These are phyloP conservation scores for Esox lucius DNA, from an alignment of 2,797 vertebrate species.

Conservation along the genomic window DNA sequence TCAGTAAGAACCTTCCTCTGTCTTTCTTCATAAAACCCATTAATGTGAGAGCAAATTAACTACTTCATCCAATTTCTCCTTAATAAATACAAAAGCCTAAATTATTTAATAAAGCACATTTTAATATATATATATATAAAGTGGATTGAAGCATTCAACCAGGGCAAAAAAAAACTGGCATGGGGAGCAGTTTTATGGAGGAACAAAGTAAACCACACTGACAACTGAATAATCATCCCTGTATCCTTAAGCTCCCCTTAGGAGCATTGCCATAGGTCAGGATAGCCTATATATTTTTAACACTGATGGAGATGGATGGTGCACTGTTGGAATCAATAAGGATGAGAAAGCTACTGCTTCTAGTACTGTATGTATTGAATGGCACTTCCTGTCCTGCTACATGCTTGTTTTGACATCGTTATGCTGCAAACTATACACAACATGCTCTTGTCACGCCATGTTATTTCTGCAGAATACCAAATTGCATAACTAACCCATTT, in stretches of 20 bases:
- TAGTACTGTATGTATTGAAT: not conserved
- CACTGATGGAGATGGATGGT: not conserved
- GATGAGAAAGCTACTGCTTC: not conserved
- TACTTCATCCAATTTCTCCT: not conserved
- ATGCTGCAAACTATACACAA: not conserved
- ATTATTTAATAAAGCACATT: not conserved
- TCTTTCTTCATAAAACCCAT: not conserved
- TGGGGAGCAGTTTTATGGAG: constrained; percentile 70
- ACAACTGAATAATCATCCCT: constrained; percentile 26
- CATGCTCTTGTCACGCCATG: constrained; percentile 28
- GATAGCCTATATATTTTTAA: not conserved
- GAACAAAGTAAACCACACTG: constrained; percentile 52
- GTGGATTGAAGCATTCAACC: constrained; percentile 44
- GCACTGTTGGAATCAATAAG: not conserved
- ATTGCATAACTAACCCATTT: constrained; percentile 67
- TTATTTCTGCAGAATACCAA: constrained; percentile 55
- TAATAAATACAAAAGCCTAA: not conserved
- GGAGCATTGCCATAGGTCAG: constrained; percentile 12
- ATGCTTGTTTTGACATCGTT: not conserved
- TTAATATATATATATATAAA: constrained; percentile 52
- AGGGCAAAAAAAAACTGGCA: constrained; percentile 52
- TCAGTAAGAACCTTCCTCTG: not conserved
- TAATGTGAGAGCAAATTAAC: not conserved
- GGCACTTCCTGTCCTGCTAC: not conserved
- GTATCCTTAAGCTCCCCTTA: constrained; percentile 32